Evolutionary conservation across 1,140 invertebrate species (phyloP).

Genomic region (Ceratina australensis): DNA sequence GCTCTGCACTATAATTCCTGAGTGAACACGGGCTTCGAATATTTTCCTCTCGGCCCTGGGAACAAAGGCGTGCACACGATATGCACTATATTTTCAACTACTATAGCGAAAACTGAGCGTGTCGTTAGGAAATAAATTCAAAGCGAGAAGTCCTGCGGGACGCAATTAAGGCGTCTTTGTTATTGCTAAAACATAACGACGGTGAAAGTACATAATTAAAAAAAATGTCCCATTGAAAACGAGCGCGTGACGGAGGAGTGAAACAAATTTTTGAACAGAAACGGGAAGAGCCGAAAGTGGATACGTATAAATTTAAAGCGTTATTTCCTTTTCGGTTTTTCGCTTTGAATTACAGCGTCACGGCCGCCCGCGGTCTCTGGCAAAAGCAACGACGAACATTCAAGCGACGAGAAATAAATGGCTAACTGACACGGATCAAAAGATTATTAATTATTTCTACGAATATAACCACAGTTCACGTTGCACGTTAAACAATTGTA

Average conservation of each 20-base stretch:
- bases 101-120: not conserved
- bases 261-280: not conserved
- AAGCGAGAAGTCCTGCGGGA: not conserved
- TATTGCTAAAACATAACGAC: not conserved
- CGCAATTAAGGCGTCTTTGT: constrained; percentile 18
- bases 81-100: not conserved
- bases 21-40: not conserved
- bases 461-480: too few relatives aligned
- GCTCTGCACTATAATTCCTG: not conserved
- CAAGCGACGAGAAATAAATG: too few relatives aligned
- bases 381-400: too few relatives aligned
- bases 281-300: not conserved
- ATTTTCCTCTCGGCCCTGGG: not conserved
- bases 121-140: not conserved
- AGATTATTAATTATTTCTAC: too few relatives aligned
- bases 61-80: constrained; percentile 1
- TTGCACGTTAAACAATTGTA: too few relatives aligned
- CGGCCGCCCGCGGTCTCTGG: too few relatives aligned
- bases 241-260: too few relatives aligned
- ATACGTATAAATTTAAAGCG: not conserved
- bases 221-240: not conserved
- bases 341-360: not conserved
- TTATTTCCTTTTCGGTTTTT: not conserved
- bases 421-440: too few relatives aligned
- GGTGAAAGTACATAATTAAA: not conserved